Conservation (phyloP, 1,140 invertebrate genomes). For the Neodiprion virginianus region DNA sequence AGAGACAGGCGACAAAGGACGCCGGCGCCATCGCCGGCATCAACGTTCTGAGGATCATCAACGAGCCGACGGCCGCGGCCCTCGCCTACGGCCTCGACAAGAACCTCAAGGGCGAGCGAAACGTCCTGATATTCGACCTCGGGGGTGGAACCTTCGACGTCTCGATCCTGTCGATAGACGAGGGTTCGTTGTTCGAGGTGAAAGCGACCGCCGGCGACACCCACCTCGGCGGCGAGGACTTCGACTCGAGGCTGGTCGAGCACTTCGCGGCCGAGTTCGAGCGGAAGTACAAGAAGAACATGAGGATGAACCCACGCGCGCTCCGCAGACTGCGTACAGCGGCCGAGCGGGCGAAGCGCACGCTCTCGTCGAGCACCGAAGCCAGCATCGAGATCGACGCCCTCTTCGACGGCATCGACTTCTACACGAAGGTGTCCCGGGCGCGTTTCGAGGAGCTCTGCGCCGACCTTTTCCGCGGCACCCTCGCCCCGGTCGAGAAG, state of each 20-base stretch:
- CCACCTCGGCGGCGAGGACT: slow-evolving; percentile 82
- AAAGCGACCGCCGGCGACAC: slow-evolving; percentile 81
- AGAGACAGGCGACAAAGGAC: slow-evolving; percentile 72
- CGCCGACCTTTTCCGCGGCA: slow-evolving; percentile 61
- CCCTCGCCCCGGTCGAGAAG: slow-evolving; percentile 70
- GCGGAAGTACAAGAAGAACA: slow-evolving; percentile 62
- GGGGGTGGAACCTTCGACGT: slow-evolving; percentile 86
- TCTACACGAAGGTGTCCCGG: slow-evolving; percentile 67
- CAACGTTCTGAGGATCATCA: slow-evolving; percentile 83
- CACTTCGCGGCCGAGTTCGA: slow-evolving; percentile 70
- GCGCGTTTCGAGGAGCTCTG: slow-evolving; percentile 70
- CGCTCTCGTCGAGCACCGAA: slow-evolving; percentile 66
- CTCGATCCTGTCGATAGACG: slow-evolving; percentile 85
- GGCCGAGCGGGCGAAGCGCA: slow-evolving; percentile 68
- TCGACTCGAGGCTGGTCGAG: slow-evolving; percentile 82
- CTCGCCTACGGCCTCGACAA: slow-evolving; percentile 81
- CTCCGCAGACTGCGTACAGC: slow-evolving; percentile 71
- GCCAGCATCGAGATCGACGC: slow-evolving; percentile 67
- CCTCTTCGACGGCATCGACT: slow-evolving; percentile 66
- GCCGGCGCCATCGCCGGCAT: slow-evolving; percentile 72
- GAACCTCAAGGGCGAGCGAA: slow-evolving; percentile 77
- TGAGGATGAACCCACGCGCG: slow-evolving; percentile 58
- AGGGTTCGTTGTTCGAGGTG: slow-evolving; percentile 83
- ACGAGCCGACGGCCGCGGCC: slow-evolving; percentile 78
- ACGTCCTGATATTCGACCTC: slow-evolving; percentile 77